Percentiles rank a stretch among this genome's conserved stretches.
Evolutionary conservation across 2,113 vertebrate species (phyloP).

Genomic region (Arenaria interpres): DNA sequence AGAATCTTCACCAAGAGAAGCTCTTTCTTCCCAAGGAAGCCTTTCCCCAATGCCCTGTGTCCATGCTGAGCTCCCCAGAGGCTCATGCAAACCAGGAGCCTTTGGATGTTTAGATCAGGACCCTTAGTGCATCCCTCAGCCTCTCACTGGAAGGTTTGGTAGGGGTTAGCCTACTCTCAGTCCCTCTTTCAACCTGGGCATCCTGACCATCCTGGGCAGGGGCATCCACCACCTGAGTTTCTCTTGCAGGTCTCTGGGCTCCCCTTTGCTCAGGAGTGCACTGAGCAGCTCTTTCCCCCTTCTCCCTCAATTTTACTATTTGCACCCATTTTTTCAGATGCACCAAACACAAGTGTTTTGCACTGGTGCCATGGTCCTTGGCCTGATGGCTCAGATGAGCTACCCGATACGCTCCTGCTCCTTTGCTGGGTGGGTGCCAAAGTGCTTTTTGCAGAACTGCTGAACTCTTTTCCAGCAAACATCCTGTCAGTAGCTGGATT

Average conservation of each 20-base stretch:
- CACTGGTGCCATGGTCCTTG: accelerated
- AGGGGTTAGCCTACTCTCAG: neutral
- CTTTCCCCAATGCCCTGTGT: neutral
- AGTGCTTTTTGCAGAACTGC: neutral
- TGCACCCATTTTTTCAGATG: neutral
- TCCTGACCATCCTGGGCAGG: neutral
- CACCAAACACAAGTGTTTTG: neutral
- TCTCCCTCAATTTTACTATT: neutral
- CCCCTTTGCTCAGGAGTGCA: neutral
- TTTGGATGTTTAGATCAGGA: neutral
- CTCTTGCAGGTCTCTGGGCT: neutral
- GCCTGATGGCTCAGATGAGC: neutral
- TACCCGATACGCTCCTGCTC: accelerated
- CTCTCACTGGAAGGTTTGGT: neutral
- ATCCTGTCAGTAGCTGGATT: conserved; percentile 17
- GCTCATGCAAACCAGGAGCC: neutral
- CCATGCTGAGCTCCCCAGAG: neutral
- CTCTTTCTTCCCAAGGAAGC: neutral
- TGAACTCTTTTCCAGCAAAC: neutral
- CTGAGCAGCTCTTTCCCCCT: neutral
- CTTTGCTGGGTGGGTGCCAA: neutral
- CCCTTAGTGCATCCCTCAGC: neutral
- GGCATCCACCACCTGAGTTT: neutral
- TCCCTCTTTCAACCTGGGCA: neutral
- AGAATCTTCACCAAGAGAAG: neutral